Percentiles rank a stretch among this genome's conserved stretches.
phyloP scores from a whole-genome alignment of 2,888 invertebrate genomes.

The Venusia cambrica region DNA sequence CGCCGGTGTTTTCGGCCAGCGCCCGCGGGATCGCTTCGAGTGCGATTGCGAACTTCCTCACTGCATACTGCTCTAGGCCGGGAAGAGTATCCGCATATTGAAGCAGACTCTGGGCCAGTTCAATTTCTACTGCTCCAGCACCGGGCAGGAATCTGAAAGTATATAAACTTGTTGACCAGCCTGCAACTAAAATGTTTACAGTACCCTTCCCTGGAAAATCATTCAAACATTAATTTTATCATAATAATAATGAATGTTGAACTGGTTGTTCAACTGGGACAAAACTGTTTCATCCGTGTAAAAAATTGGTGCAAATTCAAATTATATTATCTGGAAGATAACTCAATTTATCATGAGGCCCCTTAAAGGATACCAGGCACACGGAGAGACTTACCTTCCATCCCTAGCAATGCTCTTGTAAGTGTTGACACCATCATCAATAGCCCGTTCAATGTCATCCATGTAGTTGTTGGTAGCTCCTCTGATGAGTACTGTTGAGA shows the following conservation, averaged over 20 bases:
- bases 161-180: not conserved
- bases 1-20: conserved; percentile 96
- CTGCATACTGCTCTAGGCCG: conserved; percentile 98
- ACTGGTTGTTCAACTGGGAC: too few relatives aligned
- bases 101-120: conserved; percentile 92
- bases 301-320: too few relatives aligned
- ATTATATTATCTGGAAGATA: too few relatives aligned
- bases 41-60: conserved; percentile 94
- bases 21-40: conserved; percentile 95
- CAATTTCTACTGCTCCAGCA: conserved; percentile 97
- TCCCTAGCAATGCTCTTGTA: conserved; percentile 95
- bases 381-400: conserved; percentile 65
- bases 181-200: too few relatives aligned
- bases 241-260: too few relatives aligned
- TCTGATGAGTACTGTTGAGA: conserved; percentile 96
- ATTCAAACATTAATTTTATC: too few relatives aligned
- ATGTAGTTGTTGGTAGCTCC: conserved; percentile 99
- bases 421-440: conserved; percentile 99
- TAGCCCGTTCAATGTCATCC: conserved; percentile 98
- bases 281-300: too few relatives aligned
- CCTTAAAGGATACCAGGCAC: too few relatives aligned
- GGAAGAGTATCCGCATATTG: conserved; percentile 95
- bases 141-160: conserved; percentile 88
- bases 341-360: too few relatives aligned
- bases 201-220: too few relatives aligned